Base-by-base conservation (phyloP, 2,113 vertebrate species). In the Limnothrissa miodon region DNA sequence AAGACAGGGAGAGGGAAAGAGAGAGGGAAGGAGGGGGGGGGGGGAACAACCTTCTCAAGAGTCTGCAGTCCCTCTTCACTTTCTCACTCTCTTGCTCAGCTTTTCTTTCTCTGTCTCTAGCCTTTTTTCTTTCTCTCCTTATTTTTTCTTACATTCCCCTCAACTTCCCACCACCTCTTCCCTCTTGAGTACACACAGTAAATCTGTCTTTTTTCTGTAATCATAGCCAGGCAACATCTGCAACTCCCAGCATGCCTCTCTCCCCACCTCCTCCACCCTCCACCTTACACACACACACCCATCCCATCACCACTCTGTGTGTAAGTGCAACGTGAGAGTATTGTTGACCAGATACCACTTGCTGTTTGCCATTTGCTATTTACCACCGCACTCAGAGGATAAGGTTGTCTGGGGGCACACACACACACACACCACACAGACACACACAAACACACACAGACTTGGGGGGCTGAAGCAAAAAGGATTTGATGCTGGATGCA, bases 401-500 rank as follows among this genome's bases (percentile, higher is more conserved):
- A 23, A 23, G 51, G 51, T 56, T 23, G 3, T 56, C 51, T 6
- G 19, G 51, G 51, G 19, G 19, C 59, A 66, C 59, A 66, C 21
- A 25, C 23, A 59, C 53, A 59, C 53, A 59, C 53, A 59, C 53
- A 59, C 56, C 56, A 59, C 23, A 59, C 56, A 59, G 23, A 53
- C 48, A 53, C 48, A 53, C 2, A 53, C 48, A 53, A 3, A 53
- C 11, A 53, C 48, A 53, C 48, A 53, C 48, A 53, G 2, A 13
- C 59, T 5, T n/a, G 11, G 0, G 25, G n/a, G 29, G 59, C 59
- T 59, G 45, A 11, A 70, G 82, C 74, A 81, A 83, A 85, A 66
- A 44, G 56, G 82, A 87, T 85, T 82, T 85, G 78, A 48, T 80
- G 48, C 74, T 39, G 21, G 23, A 44, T 42, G 80, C 66, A 17